A percentile compares a stretch with the other conserved stretches of the same genome.
phyloP scores from a whole-genome alignment of 2,888 invertebrate genomes.

The Laspeyria flexula region DNA sequence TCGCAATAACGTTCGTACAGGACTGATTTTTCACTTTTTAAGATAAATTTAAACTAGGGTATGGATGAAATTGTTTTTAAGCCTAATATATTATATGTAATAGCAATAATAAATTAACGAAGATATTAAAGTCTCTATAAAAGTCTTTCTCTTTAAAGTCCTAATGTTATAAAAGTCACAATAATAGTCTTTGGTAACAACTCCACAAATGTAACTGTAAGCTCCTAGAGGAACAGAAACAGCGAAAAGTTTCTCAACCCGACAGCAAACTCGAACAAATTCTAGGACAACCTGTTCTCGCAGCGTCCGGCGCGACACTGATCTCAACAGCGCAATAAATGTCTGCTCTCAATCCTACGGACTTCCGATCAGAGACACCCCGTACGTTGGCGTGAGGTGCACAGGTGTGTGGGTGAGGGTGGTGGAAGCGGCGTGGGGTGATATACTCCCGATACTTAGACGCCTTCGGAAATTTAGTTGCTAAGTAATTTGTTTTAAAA shows the following conservation, averaged over 20 bases:
- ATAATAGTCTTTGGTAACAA: no score
- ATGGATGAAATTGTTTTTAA: no score
- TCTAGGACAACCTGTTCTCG: constrained; percentile 5
- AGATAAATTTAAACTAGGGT: neutral
- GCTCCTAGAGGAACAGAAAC: neutral
- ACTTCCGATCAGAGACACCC: constrained; percentile 1
- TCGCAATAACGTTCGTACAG: neutral
- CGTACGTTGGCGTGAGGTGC: neutral
- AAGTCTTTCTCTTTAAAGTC: no score
- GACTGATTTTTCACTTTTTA: neutral
- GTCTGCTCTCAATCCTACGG: neutral
- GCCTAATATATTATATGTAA: no score
- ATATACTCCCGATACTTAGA: neutral
- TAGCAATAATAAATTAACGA: no score
- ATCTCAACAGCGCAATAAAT: constrained; percentile 9
- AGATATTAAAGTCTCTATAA: no score
- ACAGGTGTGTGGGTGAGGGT: neutral
- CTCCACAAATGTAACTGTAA: neutral
- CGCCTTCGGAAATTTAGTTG: neutral
- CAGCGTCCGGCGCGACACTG: constrained; percentile 19
- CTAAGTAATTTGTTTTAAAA: neutral
- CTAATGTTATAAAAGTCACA: no score
- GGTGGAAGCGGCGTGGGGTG: constrained; percentile 1
- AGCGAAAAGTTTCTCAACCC: constrained; percentile 4
- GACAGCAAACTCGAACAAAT: constrained; percentile 7